Percentiles rank a stretch among this genome's conserved stretches.
phyloP scores from a whole-genome alignment of 2,888 invertebrate genomes.

The Leptinotarsa peninsularis region DNA sequence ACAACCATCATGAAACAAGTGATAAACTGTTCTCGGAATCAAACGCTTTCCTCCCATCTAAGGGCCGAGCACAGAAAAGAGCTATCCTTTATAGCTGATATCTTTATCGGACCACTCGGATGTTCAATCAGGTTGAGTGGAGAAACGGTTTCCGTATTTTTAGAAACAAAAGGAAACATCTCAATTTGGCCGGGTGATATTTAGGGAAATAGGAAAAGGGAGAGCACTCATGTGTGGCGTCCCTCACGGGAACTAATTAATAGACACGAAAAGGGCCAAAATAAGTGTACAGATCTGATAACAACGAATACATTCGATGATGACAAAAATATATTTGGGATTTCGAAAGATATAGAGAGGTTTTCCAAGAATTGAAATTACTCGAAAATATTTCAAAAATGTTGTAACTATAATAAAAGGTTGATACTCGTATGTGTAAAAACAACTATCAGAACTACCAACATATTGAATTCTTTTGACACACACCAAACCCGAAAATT shows the following conservation, averaged over 20 bases:
- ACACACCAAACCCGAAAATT: no score
- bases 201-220: conserved; percentile 34
- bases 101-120: conserved; percentile 44
- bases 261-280: conserved; percentile 28
- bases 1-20: not conserved
- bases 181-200: conserved; percentile 41
- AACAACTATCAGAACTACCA: no score
- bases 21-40: conserved; percentile 7
- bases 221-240: conserved; percentile 34
- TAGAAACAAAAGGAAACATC: conserved; percentile 45
- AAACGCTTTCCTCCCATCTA: conserved; percentile 22
- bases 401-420: no score
- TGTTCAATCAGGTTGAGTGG: conserved; percentile 42
- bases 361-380: no score
- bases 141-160: conserved; percentile 46
- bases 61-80: conserved; percentile 7
- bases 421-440: no score
- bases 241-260: conserved; percentile 38
- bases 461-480: no score
- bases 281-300: conserved; percentile 11
- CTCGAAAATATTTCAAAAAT: no score
- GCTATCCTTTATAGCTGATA: conserved; percentile 43
- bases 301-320: conserved; percentile 1
- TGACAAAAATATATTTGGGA: not conserved
- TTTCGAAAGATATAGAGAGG: no score